phyloP scores from a whole-genome alignment of 2,888 invertebrate species.

The Nomada goodeniana region DNA sequence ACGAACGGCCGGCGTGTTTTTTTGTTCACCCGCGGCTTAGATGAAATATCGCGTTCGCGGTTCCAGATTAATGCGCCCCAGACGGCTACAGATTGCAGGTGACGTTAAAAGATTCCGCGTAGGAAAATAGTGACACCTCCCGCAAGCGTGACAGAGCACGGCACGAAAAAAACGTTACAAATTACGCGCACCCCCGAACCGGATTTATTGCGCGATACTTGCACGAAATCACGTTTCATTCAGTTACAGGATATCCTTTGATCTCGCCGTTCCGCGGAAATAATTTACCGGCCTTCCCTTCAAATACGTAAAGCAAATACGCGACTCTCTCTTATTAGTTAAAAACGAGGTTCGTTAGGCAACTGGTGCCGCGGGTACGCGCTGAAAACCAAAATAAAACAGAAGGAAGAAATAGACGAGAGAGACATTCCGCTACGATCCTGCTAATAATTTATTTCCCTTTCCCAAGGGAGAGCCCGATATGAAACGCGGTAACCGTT shows the following conservation, averaged over 20 bases:
- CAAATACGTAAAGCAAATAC: background rate
- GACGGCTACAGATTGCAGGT: slow-evolving; percentile 7
- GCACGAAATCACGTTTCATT: background rate
- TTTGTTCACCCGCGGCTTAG: slow-evolving; percentile 12
- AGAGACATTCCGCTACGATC: background rate
- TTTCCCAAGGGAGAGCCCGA: background rate
- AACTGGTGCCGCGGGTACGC: no score
- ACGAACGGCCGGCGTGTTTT: slow-evolving; percentile 17
- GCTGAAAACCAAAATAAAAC: no score
- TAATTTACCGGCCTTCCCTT: slow-evolving; percentile 13
- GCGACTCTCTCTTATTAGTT: background rate
- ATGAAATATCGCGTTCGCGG: slow-evolving; percentile 28
- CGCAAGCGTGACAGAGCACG: background rate
- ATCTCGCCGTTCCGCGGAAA: background rate
- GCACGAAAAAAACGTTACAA: slow-evolving; percentile 9
- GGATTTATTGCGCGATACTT: background rate
- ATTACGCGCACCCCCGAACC: slow-evolving; percentile 2
- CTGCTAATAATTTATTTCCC: background rate
- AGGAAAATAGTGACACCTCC: background rate
- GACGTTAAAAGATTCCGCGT: slow-evolving; percentile 17
- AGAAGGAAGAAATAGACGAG: background rate
- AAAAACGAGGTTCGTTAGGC: background rate
- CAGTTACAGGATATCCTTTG: background rate
- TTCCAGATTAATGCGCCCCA: slow-evolving; percentile 13
- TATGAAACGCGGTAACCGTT: background rate